Base-by-base conservation (phyloP, 64 coral and sea anemone genomes). In the Montipora sp. region DNA sequence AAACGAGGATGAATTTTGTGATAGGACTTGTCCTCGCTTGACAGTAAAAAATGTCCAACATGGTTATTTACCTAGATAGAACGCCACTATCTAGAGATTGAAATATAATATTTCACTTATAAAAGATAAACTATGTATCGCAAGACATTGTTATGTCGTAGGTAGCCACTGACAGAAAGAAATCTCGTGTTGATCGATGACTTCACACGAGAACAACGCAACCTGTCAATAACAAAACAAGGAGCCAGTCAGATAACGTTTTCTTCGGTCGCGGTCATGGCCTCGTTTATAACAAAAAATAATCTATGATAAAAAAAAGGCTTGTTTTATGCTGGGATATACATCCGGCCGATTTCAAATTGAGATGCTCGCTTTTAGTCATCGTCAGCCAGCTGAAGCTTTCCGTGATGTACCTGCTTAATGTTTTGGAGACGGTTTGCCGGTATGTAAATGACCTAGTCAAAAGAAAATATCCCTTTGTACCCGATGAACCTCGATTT, bases 131-230 rank as follows among this genome's bases (percentile, higher is more conserved):
- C 82, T 71, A 85, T 71, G 71, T 53, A 85, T 13, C 46, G 15
- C 2, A 85, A 72, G 18, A 84, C 60, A 85, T 50, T 85, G 65
- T 85, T 85, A 50, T 85, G 82, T 66, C 65, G 19, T 49, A 70
- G 19, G n/a, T 8, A 72, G 65, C 65, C 82, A 85, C 43, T 85
- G 47, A 51, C 46, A 85, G 46, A 3, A 2, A 49, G 4, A 72
- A 23, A 49, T 15, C 43, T 9, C 47, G 50, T 66, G 46, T 85
- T 85, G 47, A 48, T 20, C 20, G 44, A 85, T 85, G 82, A 85
- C 82, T 63, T 85, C 67, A 71, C 82, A 72, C 44, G 63, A 18
- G 12, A 85, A 50, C 19, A 71, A 85, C 65, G 65, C 82, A 85
- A 85, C 82, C 82, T 85, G 82, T 72, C 82, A 85, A 16, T 72